phyloP scores from a whole-genome alignment of 2,888 invertebrate genomes.

The Morpho deidamia region DNA sequence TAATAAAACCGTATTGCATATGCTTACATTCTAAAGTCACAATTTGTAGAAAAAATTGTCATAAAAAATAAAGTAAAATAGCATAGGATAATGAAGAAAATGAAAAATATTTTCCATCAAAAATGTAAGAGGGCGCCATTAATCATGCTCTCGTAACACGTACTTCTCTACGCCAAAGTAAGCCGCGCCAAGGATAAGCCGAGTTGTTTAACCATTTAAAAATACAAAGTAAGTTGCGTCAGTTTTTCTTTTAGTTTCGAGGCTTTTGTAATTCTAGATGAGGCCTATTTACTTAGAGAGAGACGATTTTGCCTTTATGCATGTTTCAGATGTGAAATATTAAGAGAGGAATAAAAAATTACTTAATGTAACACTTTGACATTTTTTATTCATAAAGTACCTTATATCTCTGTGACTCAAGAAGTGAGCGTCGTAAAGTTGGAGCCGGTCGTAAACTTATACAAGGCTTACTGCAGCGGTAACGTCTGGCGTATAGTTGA shows the following conservation, averaged over 20 bases:
- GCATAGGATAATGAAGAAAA: slow-evolving; percentile 6
- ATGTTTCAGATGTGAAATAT: not conserved
- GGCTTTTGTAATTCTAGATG: slow-evolving; percentile 11
- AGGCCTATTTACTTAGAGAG: not conserved
- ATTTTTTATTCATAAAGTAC: slow-evolving; percentile 14
- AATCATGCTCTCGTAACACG: slow-evolving; percentile 25
- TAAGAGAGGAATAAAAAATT: not conserved
- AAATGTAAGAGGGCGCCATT: slow-evolving; percentile 18
- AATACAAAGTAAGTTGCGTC: slow-evolving; percentile 21
- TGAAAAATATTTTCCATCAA: slow-evolving; percentile 18
- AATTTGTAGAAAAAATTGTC: not conserved
- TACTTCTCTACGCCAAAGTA: slow-evolving; percentile 22
- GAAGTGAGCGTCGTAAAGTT: slow-evolving; percentile 62
- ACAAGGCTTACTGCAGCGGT: slow-evolving; percentile 34
- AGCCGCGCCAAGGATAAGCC: slow-evolving; percentile 23
- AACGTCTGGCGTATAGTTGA: slow-evolving; percentile 23
- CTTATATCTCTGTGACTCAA: slow-evolving; percentile 28
- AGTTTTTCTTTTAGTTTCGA: slow-evolving; percentile 18
- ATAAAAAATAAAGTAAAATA: not conserved
- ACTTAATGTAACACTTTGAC: slow-evolving; percentile 14
- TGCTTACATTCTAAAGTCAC: not conserved
- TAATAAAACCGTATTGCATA: no score
- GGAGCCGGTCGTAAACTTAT: slow-evolving; percentile 65
- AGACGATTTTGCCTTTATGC: not conserved
- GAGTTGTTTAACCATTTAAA: slow-evolving; percentile 24